Evolutionary conservation across 2,113 vertebrate species (phyloP), one percentile per base, ranked within the genome.

Genomic region (Boleophthalmus pectinirostris): DNA sequence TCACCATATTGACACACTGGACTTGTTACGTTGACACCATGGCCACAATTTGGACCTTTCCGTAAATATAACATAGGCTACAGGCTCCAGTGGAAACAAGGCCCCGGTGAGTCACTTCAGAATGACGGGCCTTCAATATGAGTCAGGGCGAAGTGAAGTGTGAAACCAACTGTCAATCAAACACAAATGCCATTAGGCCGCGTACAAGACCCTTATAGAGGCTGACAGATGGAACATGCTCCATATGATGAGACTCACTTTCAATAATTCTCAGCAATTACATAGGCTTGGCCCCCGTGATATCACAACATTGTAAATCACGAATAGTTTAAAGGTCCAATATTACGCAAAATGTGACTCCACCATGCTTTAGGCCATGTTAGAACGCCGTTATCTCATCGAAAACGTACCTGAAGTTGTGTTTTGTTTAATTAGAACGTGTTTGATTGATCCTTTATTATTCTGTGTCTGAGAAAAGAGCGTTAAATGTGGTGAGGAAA

Each of bases 151-250:
- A 18, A 61, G 24, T 25, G 15, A 33, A 64, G 61, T 64, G 61
- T 64, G 18, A 64, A 38, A 64, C 33, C 10, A 38, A 43, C 61
- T 21, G 61, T n/a, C 61, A 38, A 64, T 64, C 61, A 64, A 64
- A 18, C 61, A 33, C 58, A 29, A 54, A 54, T n/a, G 51, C 8
- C 51, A 54, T 54, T 54, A 54, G 20, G n/a, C 20, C 8, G 38
- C 8, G 8, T 9, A 54, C 51, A n/a, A n/a, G 51, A 54, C n/a
- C n/a, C 51, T 54, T 54, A 53, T 53, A n/a, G 51, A n/a, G 20
- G 51, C n/a, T 7, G 51, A 54, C 51, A 21, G 51, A 6, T 2
- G 8, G 20, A 51, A 54, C 51, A 54, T 21, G 51, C 7, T 21
- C 20, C 51, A 54, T 54, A n/a, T 54, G 1, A n/a, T 9, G 6